Evolutionary conservation across 2,888 invertebrate genomes (phyloP), one percentile per base, ranked within the genome.

Genomic region (Machimus atricapillus): DNA sequence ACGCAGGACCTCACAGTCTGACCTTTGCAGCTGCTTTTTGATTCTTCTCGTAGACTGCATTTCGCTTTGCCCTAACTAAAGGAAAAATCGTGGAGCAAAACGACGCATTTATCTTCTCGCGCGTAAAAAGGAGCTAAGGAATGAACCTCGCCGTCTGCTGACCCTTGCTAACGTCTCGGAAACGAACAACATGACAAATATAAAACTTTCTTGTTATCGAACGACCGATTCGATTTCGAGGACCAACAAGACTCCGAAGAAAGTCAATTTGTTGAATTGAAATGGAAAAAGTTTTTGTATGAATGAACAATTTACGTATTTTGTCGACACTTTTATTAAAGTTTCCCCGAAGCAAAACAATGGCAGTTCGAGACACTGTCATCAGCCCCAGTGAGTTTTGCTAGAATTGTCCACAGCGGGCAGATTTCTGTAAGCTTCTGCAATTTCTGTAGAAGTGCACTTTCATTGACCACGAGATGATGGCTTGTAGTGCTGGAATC

Each of bases 241-340:
- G 66, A 19, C 66, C 27, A 27, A 12, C 2, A 66, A 19, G 1
- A 4, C 27, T 12, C 23, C 12, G 12, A 66, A 66, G 66, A 66
- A 66, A 76, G 76, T 76, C 76, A 76, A 76, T 76, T 37, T 34
- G 14, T 76, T 37, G 34, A 76, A 76, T n/a, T 76, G 76, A 37
- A 76, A 76, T 76, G 76, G 76, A 76, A 76, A 76, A 76, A 76
- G 16, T 76, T 76, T 76, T 76, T 76, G 37, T 76, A 34, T 76
- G 76, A 76, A 76, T 34, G 76, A 76, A 37, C 34, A 76, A 76
- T 76, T 76, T 76, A 76, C 37, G 76, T 27, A 37, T 37, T 76
- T 76, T 76, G 76, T 34, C 37, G 76, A 76, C 76, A 34, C 37
- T 76, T 76, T 37, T 76, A 76, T 76, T 76, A 76, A 76, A 76